Evolutionary conservation across 92 coral and sea anemone species (phyloP), one percentile per base, ranked within the genome.

Genomic region (Zoanthus solanderi): DNA sequence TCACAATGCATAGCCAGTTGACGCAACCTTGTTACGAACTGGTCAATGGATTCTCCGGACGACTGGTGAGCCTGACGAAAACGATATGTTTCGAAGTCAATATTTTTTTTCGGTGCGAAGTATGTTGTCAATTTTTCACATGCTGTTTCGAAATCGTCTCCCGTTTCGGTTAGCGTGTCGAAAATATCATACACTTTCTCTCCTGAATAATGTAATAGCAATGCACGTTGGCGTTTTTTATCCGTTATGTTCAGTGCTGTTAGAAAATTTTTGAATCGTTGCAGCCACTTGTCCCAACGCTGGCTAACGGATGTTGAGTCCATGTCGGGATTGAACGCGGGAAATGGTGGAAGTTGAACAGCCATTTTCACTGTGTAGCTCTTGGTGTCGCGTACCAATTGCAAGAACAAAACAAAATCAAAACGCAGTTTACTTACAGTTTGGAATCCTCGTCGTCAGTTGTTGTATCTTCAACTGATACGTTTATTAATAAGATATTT

Each of bases 71-170:
- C 52, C 9, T 84, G 76, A 7, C 63, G 80, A 46, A 67, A 71
- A 50, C 58, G 67, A 75, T 73, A 81, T 37, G 84, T 81, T 66
- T 89, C 91, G 72, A 89, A 89, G 58, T 86, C 79, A 42, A 47
- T 60, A 76, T 89, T 84, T 63, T 78, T 84, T 78, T 89, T 84
- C 13, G 88, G 84, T 71, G 88, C 74, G 29, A 83, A 83, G 83
- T 82, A 71, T 8, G 78, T 87, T 14, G 88, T 83, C 71, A 88
- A 83, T 63, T 79, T 46, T 7, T 29, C 57, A 15, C 79, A 50
- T 14, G 87, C 90, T 42, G 13, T 46, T 29, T 81, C 29, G 28
- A 82, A 88, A 29, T 82, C 67, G 15, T 88, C 79, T 76, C 85
- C 90, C 2, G 85, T 78, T 9, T 37, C 90, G 12, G 76, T 17